Percentiles rank a stretch among this genome's conserved stretches.
Conservation (phyloP, 2,113 vertebrate genomes). For the Natator depressus region DNA sequence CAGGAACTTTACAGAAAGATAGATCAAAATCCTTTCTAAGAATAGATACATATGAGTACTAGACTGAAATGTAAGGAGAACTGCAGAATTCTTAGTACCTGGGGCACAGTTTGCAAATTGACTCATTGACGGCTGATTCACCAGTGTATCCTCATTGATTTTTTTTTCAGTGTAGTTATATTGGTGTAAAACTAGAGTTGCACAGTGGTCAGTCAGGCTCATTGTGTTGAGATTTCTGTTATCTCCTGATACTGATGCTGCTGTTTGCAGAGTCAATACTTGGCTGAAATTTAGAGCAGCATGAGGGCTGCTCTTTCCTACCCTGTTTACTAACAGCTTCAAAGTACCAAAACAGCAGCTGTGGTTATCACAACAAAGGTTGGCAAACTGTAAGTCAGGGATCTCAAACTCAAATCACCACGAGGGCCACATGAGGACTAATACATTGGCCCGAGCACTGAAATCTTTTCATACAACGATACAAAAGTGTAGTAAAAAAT, state of each 20-base stretch:
- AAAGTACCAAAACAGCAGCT: background rate
- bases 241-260: background rate
- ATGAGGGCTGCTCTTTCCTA: background rate
- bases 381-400: background rate
- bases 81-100: background rate
- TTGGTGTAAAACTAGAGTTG: background rate
- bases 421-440: too few species aligned
- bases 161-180: background rate
- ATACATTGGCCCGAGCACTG: too few species aligned
- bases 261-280: background rate
- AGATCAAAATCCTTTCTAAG: background rate
- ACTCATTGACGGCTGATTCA: background rate
- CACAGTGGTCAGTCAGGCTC: background rate
- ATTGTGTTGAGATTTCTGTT: background rate
- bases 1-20: background rate
- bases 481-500: too few species aligned
- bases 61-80: background rate
- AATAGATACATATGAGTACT: background rate
- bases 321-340: background rate
- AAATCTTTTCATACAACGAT: too few species aligned
- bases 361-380: background rate
- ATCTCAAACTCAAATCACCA: too few species aligned
- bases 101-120: background rate
- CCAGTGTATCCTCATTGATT: background rate
- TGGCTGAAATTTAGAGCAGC: background rate